Percentiles rank a stretch among this genome's conserved stretches.
These are phyloP conservation scores for Lethrus apterus DNA, from an alignment of 1,140 invertebrate genomes.

Conservation along the genomic window DNA sequence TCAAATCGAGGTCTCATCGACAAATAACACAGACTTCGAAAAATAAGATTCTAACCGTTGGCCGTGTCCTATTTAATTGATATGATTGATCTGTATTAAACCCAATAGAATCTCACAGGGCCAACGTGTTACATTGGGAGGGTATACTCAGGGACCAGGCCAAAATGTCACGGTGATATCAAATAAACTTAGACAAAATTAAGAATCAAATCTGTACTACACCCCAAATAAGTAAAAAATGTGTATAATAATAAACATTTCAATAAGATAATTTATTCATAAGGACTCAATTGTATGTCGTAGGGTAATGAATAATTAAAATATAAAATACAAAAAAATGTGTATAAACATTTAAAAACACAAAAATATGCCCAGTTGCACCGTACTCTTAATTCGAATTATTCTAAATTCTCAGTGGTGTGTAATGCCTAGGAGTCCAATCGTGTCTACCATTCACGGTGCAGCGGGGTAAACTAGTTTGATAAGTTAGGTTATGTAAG, in stretches of 20 bases:
- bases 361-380: slow-evolving; percentile 14
- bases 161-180: slow-evolving; percentile 42
- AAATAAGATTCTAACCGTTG: no score
- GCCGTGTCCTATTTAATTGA: no score
- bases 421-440: slow-evolving; percentile 29
- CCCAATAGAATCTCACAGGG: no score
- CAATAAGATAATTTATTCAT: slow-evolving; percentile 32
- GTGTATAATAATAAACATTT: slow-evolving; percentile 29
- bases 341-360: slow-evolving; percentile 31
- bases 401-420: slow-evolving; percentile 30
- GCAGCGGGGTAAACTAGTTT: slow-evolving; percentile 31
- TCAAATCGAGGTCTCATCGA: no score
- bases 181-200: slow-evolving; percentile 36
- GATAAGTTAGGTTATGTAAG: slow-evolving; percentile 38
- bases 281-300: slow-evolving; percentile 37
- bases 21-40: no score
- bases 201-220: slow-evolving; percentile 33
- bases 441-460: slow-evolving; percentile 33
- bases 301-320: slow-evolving; percentile 31
- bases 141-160: slow-evolving; percentile 43
- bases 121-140: slow-evolving; percentile 18
- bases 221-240: slow-evolving; percentile 14
- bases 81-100: no score
- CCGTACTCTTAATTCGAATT: slow-evolving; percentile 16
- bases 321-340: slow-evolving; percentile 24